Base-by-base conservation (phyloP, 2,888 invertebrate genomes). In the Electrophaes corylata region DNA sequence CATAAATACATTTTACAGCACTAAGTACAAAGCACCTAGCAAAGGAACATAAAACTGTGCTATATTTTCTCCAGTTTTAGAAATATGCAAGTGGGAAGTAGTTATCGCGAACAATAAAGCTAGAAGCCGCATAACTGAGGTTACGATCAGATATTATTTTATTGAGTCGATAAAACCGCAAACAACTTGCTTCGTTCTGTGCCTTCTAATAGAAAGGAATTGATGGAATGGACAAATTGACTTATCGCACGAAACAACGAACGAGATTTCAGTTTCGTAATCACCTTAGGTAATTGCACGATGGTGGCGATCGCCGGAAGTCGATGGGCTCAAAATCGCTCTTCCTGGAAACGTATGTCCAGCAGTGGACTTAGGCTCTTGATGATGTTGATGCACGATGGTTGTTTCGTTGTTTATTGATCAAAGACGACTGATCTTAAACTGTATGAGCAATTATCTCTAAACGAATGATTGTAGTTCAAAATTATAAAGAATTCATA, bases 131-230 rank as follows among this genome's bases (percentile, higher is more conserved):
- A 54, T 50, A 51, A 29, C 51, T 53, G 45, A 23, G 23, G 55
- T 51, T 49, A 57, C 56, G 51, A 64, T 62, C 61, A 45, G 56
- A 59, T 62, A 62, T 60, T 51, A 52, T 48, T 52, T 52, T 62
- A 64, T 57, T 43, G 46, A 4, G 45, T 49, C 45, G 39, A 57
- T 62, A 66, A 56, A 62, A 56, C 53, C 43, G 46, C 61, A 55
- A 54, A 46, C 20, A 29, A 35, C 37, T 45, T n/a, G 16, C 48
- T 51, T 16, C n/a, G n/a, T n/a, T n/a, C 18, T 20, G 19, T n/a
- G 26, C 39, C 43, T 44, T 39, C 18, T 48, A 53, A 48, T 48
- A 10, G 44, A 23, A 31, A 37, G 12, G 23, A 11, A 12, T 14
- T 44, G 47, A 48, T 29, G 11, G 18, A 39, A 35, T 43, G 1